phyloP scores from a whole-genome alignment of 2,888 invertebrate species.

The Cryptus armator region DNA sequence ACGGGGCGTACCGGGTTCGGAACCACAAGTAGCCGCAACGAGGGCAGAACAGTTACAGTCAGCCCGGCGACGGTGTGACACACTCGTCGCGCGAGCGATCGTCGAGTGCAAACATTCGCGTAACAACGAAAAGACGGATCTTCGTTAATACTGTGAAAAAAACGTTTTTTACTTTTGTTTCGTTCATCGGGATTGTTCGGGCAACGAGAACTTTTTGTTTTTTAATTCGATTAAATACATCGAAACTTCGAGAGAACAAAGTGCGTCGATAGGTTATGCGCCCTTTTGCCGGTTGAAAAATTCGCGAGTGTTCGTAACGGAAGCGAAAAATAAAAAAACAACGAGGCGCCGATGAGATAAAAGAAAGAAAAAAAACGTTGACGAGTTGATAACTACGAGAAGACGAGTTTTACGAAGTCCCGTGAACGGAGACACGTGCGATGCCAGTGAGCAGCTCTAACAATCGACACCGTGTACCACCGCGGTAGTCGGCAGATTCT shows the following conservation, averaged over 20 bases:
- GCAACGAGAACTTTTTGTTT: background rate
- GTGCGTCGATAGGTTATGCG: background rate
- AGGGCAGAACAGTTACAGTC: conserved; percentile 6
- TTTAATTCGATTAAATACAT: background rate
- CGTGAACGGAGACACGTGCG: conserved; percentile 8
- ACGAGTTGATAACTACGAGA: background rate
- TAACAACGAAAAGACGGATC: background rate
- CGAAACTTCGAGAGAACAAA: background rate
- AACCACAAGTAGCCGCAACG: conserved; percentile 4
- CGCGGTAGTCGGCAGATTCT: background rate
- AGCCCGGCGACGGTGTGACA: conserved; percentile 8
- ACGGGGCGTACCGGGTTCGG: background rate
- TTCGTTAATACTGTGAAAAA: background rate
- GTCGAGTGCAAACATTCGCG: background rate
- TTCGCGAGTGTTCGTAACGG: background rate
- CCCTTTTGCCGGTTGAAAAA: background rate
- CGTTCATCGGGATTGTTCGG: background rate
- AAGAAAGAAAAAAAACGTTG: background rate
- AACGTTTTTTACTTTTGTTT: background rate
- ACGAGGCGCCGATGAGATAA: background rate
- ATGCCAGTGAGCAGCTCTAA: conserved; percentile 7
- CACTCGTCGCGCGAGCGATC: conserved; percentile 2
- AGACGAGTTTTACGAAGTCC: background rate
- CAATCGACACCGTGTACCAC: conserved; percentile 26
- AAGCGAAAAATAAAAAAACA: background rate